Base-by-base conservation (phyloP, 2,888 invertebrate genomes). In the Phoronis australis region DNA sequence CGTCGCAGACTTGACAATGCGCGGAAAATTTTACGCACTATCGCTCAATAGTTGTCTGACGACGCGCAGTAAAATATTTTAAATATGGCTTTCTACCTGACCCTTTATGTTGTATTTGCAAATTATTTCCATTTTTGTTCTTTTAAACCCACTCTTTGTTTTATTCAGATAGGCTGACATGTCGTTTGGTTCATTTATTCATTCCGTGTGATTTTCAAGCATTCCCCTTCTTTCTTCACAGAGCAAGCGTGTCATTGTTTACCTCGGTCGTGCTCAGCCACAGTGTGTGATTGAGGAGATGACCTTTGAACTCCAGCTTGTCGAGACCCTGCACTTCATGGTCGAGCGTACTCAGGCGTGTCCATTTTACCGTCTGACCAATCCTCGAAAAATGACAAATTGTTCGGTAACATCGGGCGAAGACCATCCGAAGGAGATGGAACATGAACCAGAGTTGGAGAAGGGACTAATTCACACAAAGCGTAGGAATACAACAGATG, bases 331-430 rank as follows among this genome's bases (percentile, higher is more conserved):
- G 47, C 94, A 93, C 79, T 94, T 94, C 76, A 83, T 91, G 60
- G 92, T 99, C 62, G 96, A 97, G 77, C 83, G 97, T 54, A 96
- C 94, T 0, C 96, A 97, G 81, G 95, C 96, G 0, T 95, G 97
- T 24, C 99, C 97, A 3, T 99, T 94, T 80, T 99, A 94, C 79
- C 84, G 97, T 37, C 83, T 96, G 65, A 94, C 92, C 2, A 68
- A 64, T 22, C 60, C 70, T 39, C 65, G 68, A 26, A 72, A 79
- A 75, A 50, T 57, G 9, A 49, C 59, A 12, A 26, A 55, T 5
- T n/a, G n/a, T 15, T 42, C 6, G 42, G 42, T 5, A 22, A 4
- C 4, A 25, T 42, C 23, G 24, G 21, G 31, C 9, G 41, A 41
- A 24, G 67, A 67, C 50, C 64, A 66, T 1, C 79, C 82, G 6